Conservation (phyloP, 2,888 invertebrate genomes). For the Anodontia alba region DNA sequence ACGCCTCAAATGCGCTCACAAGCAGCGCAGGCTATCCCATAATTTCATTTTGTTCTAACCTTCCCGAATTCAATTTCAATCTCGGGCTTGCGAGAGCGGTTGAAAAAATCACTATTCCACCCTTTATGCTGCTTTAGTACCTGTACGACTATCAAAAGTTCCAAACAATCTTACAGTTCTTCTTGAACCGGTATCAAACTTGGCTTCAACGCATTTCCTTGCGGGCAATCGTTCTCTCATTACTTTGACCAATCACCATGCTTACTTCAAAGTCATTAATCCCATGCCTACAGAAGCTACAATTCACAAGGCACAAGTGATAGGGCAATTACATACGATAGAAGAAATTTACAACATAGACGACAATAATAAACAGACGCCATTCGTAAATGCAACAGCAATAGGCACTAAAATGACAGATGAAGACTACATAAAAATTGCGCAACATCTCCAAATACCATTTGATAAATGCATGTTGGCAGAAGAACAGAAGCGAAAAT, state of each 20-base stretch:
- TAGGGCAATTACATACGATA: slow-evolving; percentile 7
- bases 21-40: neutral
- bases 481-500: slow-evolving; percentile 10
- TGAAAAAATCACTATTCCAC: neutral
- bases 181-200: slow-evolving; percentile 11
- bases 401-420: slow-evolving; percentile 4
- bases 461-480: neutral
- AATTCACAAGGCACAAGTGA: neutral
- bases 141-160: slow-evolving; percentile 3
- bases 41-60: neutral
- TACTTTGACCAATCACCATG: neutral
- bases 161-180: slow-evolving; percentile 9
- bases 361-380: neutral
- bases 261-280: slow-evolving; percentile 1
- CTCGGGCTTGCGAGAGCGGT: slow-evolving; percentile 6
- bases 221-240: neutral
- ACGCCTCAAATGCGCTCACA: neutral
- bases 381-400: neutral
- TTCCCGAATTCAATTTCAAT: neutral
- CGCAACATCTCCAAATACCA: slow-evolving; percentile 4
- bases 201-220: neutral
- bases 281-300: neutral
- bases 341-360: neutral
- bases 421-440: slow-evolving; percentile 13
- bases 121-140: slow-evolving; percentile 6